Conservation (phyloP, 2,113 vertebrate genomes). For the Ophthalmolycus amberensis region DNA sequence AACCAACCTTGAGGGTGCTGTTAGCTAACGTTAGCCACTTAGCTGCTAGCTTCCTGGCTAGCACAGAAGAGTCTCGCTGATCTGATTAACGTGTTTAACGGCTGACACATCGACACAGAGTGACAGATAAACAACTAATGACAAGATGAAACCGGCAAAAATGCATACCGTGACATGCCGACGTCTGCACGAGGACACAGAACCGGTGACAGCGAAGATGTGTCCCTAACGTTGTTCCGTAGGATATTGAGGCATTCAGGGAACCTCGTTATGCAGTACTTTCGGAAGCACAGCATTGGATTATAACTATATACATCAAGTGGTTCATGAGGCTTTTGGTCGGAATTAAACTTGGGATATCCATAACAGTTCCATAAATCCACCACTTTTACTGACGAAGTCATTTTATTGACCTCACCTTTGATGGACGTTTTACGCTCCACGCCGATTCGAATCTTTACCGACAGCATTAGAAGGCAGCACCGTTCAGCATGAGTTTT, state of each 20-base stretch:
- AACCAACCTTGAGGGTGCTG: constrained; percentile 58
- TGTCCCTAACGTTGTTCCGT: constrained; percentile 7
- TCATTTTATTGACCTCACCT: neutral
- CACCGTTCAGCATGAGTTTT: neutral
- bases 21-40: constrained; percentile 45
- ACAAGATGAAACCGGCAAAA: accelerated
- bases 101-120: accelerated
- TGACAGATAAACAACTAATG: neutral
- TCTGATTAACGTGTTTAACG: accelerated
- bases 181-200: neutral
- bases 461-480: neutral
- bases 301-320: neutral
- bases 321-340: neutral
- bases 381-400: neutral
- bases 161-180: constrained; percentile 24
- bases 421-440: too few relatives aligned
- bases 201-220: neutral
- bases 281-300: neutral
- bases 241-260: constrained; percentile 18
- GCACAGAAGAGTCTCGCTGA: neutral
- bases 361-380: too few relatives aligned
- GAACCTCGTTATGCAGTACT: neutral
- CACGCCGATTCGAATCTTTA: neutral
- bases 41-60: constrained; percentile 16
- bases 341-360: neutral